Evolutionary conservation across 1,140 invertebrate genomes (phyloP).

Genomic region (Tribolium castaneum): DNA sequence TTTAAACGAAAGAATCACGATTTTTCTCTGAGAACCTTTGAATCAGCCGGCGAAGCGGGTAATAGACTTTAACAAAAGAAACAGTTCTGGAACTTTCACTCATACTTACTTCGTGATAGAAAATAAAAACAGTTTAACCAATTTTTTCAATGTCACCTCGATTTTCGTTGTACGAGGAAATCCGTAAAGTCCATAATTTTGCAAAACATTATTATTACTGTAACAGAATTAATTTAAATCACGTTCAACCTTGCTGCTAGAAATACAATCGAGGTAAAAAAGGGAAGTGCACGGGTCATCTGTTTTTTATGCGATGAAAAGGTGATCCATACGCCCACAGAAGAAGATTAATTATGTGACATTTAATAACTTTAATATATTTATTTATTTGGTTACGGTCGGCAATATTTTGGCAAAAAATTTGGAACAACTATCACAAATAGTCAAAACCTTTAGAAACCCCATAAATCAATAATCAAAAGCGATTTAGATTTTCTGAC

Average conservation of each 20-base stretch:
- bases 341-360: background rate
- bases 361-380: background rate
- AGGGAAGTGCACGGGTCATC: too few species aligned
- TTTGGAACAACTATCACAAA: conserved; percentile 4
- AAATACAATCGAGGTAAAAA: background rate
- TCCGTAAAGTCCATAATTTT: background rate
- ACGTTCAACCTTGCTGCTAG: conserved; percentile 9
- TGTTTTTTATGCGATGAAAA: too few species aligned
- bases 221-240: conserved; percentile 9
- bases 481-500: conserved; percentile 2
- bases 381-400: background rate
- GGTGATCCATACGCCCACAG: too few species aligned
- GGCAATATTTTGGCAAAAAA: background rate
- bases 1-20: conserved; percentile 19
- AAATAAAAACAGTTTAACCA: conserved; percentile 2
- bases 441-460: background rate
- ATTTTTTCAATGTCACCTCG: conserved; percentile 6
- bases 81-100: conserved; percentile 18
- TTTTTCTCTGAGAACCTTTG: background rate
- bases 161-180: too few species aligned
- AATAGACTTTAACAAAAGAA: background rate
- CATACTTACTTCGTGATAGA: conserved; percentile 16
- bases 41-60: background rate
- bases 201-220: background rate
- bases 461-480: conserved; percentile 14